Evolutionary conservation across 2,888 invertebrate genomes (phyloP), one percentile per base, ranked within the genome.

Genomic region (Chrysolina oricalcia): DNA sequence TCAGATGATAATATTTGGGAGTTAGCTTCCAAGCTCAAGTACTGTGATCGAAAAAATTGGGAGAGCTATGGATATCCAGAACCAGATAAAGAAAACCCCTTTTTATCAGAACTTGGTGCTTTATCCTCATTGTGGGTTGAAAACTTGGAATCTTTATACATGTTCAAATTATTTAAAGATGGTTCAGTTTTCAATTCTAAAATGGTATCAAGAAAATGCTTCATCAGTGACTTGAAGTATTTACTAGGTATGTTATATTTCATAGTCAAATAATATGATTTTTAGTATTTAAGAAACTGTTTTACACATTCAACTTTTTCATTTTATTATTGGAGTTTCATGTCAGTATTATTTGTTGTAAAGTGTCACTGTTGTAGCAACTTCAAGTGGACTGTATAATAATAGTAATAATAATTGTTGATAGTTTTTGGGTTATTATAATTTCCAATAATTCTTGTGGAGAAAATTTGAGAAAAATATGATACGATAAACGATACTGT

Each of bases 51-150:
- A 56, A 84, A 83, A 73, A 88, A 83, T 40, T 89, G 88, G 88
- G 88, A 88, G 80, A 82, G 81, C 56, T 85, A 83, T 80, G 87
- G 87, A n/a, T 83, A 83, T 78, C 76, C 84, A 13, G 84, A 83
- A 71, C 84, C 87, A 5, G 83, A 84, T 43, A 88, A 86, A 72
- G 88, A 89, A 80, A 77, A 77, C n/a, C 86, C 86, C 19, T 89
- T 89, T 83, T 76, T 87, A 17, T 84, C 86, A 1, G 89, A 89
- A 83, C 81, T 87, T 5, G 84, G 86, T 9, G 82, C 85, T 13
- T 72, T 83, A n/a, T 82, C 86, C 5, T 84, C 83, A 9, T 81
- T 85, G 41, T 86, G 85, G 84, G 83, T 86, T 21, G 84, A 85
- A 63, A 85, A 87, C 81, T 83, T 88, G 74, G 83, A 85, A 73